Conservation (phyloP, 2,113 vertebrate species). For the Hippocampus abdominalis region DNA sequence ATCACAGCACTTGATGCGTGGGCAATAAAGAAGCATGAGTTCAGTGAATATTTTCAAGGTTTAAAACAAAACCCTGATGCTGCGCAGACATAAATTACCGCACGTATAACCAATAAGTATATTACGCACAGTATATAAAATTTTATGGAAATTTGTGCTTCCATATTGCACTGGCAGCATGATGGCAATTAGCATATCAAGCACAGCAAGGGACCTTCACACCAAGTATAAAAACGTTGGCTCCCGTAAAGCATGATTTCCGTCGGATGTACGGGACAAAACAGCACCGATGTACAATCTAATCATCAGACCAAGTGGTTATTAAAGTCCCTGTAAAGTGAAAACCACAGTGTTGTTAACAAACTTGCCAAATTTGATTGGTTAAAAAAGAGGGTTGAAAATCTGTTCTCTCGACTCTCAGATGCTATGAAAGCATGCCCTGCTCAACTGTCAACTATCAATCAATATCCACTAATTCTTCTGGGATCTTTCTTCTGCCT, state of each 20-base stretch:
- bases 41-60: slow-evolving; percentile 89
- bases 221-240: slow-evolving; percentile 20
- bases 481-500: too few species aligned
- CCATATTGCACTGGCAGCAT: slow-evolving; percentile 74
- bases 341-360: not conserved
- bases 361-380: not conserved
- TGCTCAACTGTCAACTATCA: too few species aligned
- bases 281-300: not conserved
- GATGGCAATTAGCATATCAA: slow-evolving; percentile 62
- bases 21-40: slow-evolving; percentile 94
- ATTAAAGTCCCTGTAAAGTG: not conserved
- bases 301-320: slow-evolving; percentile 50
- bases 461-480: too few species aligned
- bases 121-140: slow-evolving; percentile 98
- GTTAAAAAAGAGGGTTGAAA: not conserved
- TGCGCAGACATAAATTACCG: slow-evolving; percentile 85
- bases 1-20: slow-evolving; percentile 89
- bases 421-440: too few species aligned
- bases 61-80: slow-evolving; percentile 90
- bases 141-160: slow-evolving; percentile 90
- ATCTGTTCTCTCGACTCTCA: too few species aligned
- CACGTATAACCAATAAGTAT: slow-evolving; percentile 97
- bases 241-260: slow-evolving; percentile 13
- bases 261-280: slow-evolving; percentile 1
- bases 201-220: slow-evolving; percentile 20